Evolutionary conservation across 1,140 invertebrate species (phyloP).

Genomic region (Helicorthomorpha holstii): DNA sequence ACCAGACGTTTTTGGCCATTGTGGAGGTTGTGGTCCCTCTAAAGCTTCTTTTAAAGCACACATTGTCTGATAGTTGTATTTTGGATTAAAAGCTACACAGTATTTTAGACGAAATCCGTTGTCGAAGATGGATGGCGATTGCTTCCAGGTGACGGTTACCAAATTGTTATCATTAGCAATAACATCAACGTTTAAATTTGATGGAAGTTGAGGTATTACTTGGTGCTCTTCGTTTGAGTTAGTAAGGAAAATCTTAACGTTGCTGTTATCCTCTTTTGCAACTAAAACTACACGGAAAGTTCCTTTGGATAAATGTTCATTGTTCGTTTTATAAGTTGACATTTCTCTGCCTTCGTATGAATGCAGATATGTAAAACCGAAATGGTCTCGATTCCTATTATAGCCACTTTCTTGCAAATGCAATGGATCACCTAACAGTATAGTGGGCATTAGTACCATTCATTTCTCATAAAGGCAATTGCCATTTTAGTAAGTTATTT

Average conservation of each 20-base stretch:
- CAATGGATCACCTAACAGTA: neutral
- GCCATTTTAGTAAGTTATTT: too few species aligned
- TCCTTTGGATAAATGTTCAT: constrained; percentile 9
- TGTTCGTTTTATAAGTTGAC: constrained; percentile 12
- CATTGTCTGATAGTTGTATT: constrained; percentile 17
- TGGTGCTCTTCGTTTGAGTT: constrained; percentile 7
- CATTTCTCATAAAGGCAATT: too few species aligned
- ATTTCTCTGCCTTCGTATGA: constrained; percentile 12
- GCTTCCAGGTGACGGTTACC: constrained; percentile 17
- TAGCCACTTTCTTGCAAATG: neutral
- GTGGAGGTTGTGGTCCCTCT: constrained; percentile 14
- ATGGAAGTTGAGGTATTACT: constrained; percentile 16
- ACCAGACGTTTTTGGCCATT: constrained; percentile 10
- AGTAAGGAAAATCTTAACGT: constrained; percentile 14
- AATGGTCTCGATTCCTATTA: constrained; percentile 2
- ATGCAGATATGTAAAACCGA: too few species aligned
- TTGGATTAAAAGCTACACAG: constrained; percentile 18
- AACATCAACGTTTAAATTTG: constrained; percentile 13
- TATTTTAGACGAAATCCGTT: constrained; percentile 15
- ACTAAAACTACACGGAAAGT: constrained; percentile 17
- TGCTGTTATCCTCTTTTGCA: constrained; percentile 12
- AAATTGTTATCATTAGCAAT: constrained; percentile 8
- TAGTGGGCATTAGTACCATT: too few species aligned
- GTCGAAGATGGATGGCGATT: constrained; percentile 8
- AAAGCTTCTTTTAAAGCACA: constrained; percentile 18